A percentile compares a stretch with the other conserved stretches of the same genome.
Conservation (phyloP, 1,140 invertebrate species). For the Eumeta japonica region DNA sequence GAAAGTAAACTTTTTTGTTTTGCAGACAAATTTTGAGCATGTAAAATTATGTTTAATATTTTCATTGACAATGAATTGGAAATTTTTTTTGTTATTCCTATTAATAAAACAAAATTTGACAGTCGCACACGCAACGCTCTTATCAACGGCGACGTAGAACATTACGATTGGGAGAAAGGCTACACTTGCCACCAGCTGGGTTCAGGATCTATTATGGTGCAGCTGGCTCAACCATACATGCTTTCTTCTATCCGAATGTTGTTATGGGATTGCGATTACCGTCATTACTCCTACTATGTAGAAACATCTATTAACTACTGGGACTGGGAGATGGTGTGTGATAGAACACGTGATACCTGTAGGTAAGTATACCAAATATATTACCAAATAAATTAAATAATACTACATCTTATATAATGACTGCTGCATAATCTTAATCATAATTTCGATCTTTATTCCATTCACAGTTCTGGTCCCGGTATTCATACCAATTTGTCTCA, state of each 20-base stretch:
- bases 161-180: constrained; percentile 98
- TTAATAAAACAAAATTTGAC: no score
- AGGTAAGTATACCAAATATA: constrained; percentile 42
- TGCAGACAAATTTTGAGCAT: no score
- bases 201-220: constrained; percentile 90
- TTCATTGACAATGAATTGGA: no score
- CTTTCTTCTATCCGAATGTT: constrained; percentile 88
- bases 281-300: constrained; percentile 93
- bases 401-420: no score
- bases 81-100: no score
- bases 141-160: constrained; percentile 89
- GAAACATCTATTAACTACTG: constrained; percentile 92
- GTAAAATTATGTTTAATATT: no score
- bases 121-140: constrained; percentile 91
- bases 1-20: no score
- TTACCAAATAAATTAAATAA: constrained; percentile 5
- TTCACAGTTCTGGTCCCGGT: no score
- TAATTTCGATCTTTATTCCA: no score
- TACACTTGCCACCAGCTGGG: constrained; percentile 99
- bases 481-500: no score
- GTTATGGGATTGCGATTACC: constrained; percentile 97
- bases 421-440: no score
- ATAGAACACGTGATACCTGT: constrained; percentile 73
- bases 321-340: constrained; percentile 85
- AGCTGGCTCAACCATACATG: constrained; percentile 94